Conservation (phyloP, 2,797 vertebrate genomes). For the Pseudochirops cupreus region DNA sequence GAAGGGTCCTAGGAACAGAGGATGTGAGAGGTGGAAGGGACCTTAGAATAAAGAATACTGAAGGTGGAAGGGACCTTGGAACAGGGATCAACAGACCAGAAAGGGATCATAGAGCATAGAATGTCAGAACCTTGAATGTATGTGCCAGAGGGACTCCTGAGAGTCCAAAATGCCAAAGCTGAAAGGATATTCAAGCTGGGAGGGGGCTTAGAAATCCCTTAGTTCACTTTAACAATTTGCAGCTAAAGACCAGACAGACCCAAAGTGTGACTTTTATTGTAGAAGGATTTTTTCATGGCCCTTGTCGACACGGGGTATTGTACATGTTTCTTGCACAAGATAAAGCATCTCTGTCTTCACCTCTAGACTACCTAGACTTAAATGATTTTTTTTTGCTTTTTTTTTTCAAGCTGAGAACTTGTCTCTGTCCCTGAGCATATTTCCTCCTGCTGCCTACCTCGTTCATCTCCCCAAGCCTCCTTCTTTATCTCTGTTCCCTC, state of each 20-base stretch:
- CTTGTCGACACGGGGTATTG: background rate
- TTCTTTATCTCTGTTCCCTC: conserved; percentile 66
- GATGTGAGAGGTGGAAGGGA: background rate
- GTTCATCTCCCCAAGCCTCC: conserved; percentile 35
- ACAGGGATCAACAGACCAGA: background rate
- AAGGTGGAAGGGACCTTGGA: background rate
- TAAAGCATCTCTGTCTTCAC: conserved; percentile 70
- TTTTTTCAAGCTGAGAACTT: conserved; percentile 14
- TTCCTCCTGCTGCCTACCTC: background rate
- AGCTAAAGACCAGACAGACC: background rate
- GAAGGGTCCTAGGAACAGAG: background rate
- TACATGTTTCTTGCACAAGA: conserved; percentile 44
- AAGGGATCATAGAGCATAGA: background rate
- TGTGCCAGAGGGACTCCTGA: background rate
- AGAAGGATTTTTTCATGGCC: conserved; percentile 68
- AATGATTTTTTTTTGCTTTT: conserved; percentile 40
- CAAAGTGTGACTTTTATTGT: conserved; percentile 77
- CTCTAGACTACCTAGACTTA: conserved; percentile 66
- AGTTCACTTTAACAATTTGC: background rate
- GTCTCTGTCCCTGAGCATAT: background rate
- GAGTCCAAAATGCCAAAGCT: background rate
- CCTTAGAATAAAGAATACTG: background rate
- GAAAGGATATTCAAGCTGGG: background rate
- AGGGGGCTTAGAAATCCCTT: background rate
- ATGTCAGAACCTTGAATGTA: background rate